These are phyloP conservation scores for Drosophila kepulauana DNA, from an alignment of 1,140 invertebrate genomes.

Conservation along the genomic window DNA sequence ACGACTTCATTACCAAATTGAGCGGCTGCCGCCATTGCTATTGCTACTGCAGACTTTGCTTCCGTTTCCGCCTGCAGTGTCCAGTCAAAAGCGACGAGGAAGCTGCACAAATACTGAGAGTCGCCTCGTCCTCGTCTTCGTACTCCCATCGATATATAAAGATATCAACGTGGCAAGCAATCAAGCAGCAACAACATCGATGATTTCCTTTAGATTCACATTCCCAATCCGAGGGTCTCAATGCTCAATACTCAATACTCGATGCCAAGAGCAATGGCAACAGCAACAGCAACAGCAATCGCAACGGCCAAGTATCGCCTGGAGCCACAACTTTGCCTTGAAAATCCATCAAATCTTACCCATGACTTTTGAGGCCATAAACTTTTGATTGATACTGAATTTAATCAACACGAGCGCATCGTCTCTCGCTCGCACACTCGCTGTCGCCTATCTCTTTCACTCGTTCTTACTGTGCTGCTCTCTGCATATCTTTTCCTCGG, in stretches of 20 bases:
- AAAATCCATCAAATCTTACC: slow-evolving; percentile 77
- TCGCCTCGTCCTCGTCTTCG: neutral
- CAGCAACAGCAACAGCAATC: slow-evolving; percentile 14
- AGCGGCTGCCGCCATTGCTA: slow-evolving; percentile 67
- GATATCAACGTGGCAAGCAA: slow-evolving; percentile 80
- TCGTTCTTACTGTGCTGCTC: slow-evolving; percentile 4
- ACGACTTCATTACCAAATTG: slow-evolving; percentile 82
- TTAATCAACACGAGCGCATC: slow-evolving; percentile 72
- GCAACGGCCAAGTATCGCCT: slow-evolving; percentile 24
- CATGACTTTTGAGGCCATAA: slow-evolving; percentile 79
- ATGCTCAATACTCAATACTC: slow-evolving; percentile 23
- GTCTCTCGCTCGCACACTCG: slow-evolving; percentile 6
- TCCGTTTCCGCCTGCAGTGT: slow-evolving; percentile 78
- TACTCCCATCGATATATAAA: slow-evolving; percentile 48
- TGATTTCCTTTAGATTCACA: slow-evolving; percentile 70
- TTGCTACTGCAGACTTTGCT: slow-evolving; percentile 63
- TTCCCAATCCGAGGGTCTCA: slow-evolving; percentile 15
- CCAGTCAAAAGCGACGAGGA: slow-evolving; percentile 54
- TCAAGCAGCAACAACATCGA: slow-evolving; percentile 63
- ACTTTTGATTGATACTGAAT: slow-evolving; percentile 82
- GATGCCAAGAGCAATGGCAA: slow-evolving; percentile 6
- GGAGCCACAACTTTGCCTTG: slow-evolving; percentile 55
- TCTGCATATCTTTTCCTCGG: slow-evolving; percentile 23
- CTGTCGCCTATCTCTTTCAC: neutral
- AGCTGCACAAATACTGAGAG: slow-evolving; percentile 71